Percentiles rank a stretch among this genome's conserved stretches.
Evolutionary conservation across 2,797 vertebrate species (phyloP).

Genomic region (Danio albolineatus): DNA sequence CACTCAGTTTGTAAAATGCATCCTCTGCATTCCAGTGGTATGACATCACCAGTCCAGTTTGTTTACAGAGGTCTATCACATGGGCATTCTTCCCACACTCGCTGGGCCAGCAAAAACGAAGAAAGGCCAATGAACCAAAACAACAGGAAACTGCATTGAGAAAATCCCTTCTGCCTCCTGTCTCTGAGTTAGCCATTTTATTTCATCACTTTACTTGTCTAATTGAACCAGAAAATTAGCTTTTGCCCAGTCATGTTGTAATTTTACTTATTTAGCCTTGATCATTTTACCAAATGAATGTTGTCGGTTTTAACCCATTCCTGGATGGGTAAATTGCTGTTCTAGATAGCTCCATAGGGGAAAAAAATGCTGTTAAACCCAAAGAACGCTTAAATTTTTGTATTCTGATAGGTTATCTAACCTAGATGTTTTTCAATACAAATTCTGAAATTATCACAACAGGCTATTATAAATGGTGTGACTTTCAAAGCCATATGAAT

Average conservation of each 20-base stretch:
- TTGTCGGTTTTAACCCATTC: not conserved
- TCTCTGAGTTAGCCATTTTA: conserved; percentile 2
- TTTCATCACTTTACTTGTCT: not conserved
- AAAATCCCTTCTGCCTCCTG: conserved; percentile 1
- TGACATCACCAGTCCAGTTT: conserved; percentile 59
- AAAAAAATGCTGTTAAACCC: not conserved
- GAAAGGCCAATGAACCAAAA: conserved; percentile 24
- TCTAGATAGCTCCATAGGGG: not conserved
- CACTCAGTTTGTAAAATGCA: conserved; percentile 45
- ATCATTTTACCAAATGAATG: not conserved
- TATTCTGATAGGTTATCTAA: not conserved
- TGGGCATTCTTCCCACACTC: conserved; percentile 49
- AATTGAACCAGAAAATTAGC: conserved; percentile 3
- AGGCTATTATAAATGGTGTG: not conserved
- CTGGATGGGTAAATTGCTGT: not conserved
- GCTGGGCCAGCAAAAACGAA: conserved; percentile 39
- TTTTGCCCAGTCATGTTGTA: not conserved
- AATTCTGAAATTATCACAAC: not conserved
- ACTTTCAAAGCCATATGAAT: not conserved
- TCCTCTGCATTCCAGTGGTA: conserved; percentile 51
- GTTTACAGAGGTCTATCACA: conserved; percentile 47
- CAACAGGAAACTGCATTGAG: conserved; percentile 27
- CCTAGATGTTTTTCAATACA: not conserved
- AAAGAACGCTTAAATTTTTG: not conserved
- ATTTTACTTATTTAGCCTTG: not conserved